Percentiles rank a stretch among this genome's conserved stretches.
Evolutionary conservation across 2,888 invertebrate species (phyloP).

Genomic region (Chrysolina americana): DNA sequence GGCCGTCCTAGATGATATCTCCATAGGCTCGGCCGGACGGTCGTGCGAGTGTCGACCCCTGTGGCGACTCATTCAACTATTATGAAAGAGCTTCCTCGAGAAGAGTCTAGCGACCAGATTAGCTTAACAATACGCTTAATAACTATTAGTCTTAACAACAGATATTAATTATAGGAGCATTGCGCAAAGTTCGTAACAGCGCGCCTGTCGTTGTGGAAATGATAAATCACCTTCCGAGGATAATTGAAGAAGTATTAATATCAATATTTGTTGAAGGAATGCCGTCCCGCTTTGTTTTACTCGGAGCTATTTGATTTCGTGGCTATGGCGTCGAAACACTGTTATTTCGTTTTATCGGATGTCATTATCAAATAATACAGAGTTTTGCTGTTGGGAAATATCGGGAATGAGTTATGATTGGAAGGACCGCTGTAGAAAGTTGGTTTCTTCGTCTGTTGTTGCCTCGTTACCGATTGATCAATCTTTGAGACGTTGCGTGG

Average conservation of each 20-base stretch:
- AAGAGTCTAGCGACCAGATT: constrained; percentile 11
- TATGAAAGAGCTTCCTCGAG: constrained; percentile 64
- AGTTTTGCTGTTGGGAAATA: constrained; percentile 13
- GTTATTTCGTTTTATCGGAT: constrained; percentile 14
- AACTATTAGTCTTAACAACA: constrained; percentile 10
- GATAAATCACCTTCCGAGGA: constrained; percentile 55
- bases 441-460: background rate
- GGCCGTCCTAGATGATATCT: constrained; percentile 64
- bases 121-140: constrained; percentile 17
- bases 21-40: constrained; percentile 46
- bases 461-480: background rate
- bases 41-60: constrained; percentile 69
- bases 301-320: constrained; percentile 32
- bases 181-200: constrained; percentile 21
- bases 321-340: constrained; percentile 13
- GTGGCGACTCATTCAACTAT: constrained; percentile 66
- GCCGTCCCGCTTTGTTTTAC: constrained; percentile 42
- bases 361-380: constrained; percentile 14
- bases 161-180: constrained; percentile 22
- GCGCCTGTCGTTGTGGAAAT: constrained; percentile 54
- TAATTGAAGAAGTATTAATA: constrained; percentile 60
- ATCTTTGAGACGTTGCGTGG: background rate
- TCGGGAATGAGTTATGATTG: constrained; percentile 7
- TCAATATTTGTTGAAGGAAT: constrained; percentile 57
- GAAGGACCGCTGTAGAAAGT: background rate